These are phyloP conservation scores for Beroe forskalii DNA, from an alignment of 37 sponge, comb jelly and placozoan genomes.

Conservation along the genomic window DNA sequence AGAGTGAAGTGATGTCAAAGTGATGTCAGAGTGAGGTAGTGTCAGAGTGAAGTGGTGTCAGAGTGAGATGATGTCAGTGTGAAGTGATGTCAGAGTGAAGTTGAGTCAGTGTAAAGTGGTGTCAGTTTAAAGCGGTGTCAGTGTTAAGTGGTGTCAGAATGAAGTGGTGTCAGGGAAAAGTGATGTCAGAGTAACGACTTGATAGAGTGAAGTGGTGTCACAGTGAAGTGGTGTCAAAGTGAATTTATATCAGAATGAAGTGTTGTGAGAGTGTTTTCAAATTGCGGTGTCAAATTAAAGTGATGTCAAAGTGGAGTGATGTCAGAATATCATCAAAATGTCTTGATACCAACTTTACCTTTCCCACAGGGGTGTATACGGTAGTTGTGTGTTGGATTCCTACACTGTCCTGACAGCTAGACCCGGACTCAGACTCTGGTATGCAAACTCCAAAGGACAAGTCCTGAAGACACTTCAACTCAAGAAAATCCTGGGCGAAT, in stretches of 20 bases:
- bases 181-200: not conserved
- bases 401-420: constrained; percentile 18
- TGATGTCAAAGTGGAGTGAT: not conserved
- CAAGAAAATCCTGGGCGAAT: not conserved
- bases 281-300: not conserved
- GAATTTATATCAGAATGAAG: not conserved
- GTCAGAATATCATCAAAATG: not conserved
- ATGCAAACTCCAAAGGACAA: not conserved
- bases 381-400: constrained; percentile 33
- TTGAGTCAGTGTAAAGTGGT: not conserved
- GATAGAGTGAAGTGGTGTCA: not conserved
- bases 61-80: not conserved
- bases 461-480: constrained; percentile 48
- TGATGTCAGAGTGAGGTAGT: too few relatives aligned
- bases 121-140: constrained; percentile 1
- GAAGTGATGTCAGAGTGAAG: not conserved
- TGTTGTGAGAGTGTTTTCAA: not conserved
- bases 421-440: constrained; percentile 53
- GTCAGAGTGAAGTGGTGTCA: not conserved
- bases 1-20: too few relatives aligned
- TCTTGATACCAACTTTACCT: not conserved
- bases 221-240: not conserved
- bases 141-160: not conserved
- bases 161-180: not conserved
- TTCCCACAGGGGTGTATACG: not conserved